Percentiles rank a stretch among this genome's conserved stretches.
phyloP scores from a whole-genome alignment of 2,888 invertebrate species.

The Heterodera filipjevi region DNA sequence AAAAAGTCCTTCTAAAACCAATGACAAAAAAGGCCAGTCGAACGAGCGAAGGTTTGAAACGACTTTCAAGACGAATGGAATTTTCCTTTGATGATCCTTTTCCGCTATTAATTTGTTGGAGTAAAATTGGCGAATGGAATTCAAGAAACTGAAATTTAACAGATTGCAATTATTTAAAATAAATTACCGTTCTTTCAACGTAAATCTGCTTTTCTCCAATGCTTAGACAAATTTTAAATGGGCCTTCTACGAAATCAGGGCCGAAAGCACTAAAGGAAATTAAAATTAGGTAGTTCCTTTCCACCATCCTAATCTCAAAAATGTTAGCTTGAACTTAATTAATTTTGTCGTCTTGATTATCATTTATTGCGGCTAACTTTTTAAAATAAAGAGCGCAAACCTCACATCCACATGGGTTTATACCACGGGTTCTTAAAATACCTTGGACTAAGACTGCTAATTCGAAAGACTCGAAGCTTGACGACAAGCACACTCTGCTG shows the following conservation, averaged over 20 bases:
- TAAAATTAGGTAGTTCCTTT: too few species aligned
- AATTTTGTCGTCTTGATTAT: too few species aligned
- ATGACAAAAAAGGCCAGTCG: slow-evolving; percentile 9
- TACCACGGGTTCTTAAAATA: too few species aligned
- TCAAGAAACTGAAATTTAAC: background rate
- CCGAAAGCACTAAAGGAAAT: background rate
- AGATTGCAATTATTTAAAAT: background rate
- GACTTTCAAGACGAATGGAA: slow-evolving; percentile 10
- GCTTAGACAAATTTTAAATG: background rate
- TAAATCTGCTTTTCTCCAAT: background rate
- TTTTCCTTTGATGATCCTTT: slow-evolving; percentile 7
- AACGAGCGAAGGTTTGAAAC: slow-evolving; percentile 18
- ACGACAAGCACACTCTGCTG: background rate
- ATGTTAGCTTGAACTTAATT: too few species aligned
- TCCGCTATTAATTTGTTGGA: background rate
- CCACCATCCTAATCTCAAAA: too few species aligned
- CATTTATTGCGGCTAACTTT: too few species aligned
- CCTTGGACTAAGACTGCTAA: background rate
- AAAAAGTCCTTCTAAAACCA: background rate
- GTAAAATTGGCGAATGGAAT: background rate
- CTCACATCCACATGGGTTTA: too few species aligned
- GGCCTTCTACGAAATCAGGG: background rate
- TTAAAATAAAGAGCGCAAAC: too few species aligned
- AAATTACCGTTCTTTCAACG: background rate
- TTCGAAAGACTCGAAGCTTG: background rate